Evolutionary conservation across 2,113 vertebrate species (phyloP), one percentile per base, ranked within the genome.

Genomic region (Oncorhynchus mykiss): DNA sequence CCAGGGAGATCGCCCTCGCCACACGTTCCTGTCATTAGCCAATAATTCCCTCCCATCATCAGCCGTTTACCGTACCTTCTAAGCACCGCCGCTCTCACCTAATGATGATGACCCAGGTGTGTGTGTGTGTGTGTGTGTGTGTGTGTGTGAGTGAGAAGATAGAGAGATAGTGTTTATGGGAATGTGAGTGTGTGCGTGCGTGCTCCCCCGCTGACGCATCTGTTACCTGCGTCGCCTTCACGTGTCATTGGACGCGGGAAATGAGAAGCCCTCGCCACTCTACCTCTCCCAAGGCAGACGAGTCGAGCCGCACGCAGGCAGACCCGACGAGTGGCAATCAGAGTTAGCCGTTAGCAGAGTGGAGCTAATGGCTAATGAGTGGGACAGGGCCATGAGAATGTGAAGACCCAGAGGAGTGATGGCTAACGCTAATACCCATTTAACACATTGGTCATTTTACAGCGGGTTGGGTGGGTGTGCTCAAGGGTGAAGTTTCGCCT

Each of bases 171-270:
- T 39, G 27, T 39, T 39, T 79, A 70, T 48, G 57, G 20, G 27
- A 14, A 31, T 31, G 67, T 51, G 68, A 34, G 69, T 59, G 48
- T 73, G 12, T 13, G 70, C 18, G 12, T 13, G 70, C 12, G 14
- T 22, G 25, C 25, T 49, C 45, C 39, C 24, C 2, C 54, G 65
- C 66, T 22, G 62, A 80, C 73, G 88, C 84, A 89, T 87, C 85
- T 82, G 85, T 82, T 82, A 85, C 88, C 83, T 85, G 85, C 29
- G n/a, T 82, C 18, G 89, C 81, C 83, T 90, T 88, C 83, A 88
- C 77, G 84, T 90, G 87, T 89, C 89, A 91, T 91, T 92, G 86
- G 84, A 85, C 60, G 77, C 27, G 69, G 85, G 80, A 87, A 90
- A 90, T 84, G 84, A 89, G 82, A 72, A 84, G 83, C 80, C 78